phyloP scores from a whole-genome alignment of 2,113 vertebrate genomes.

The Suricata suricatta region DNA sequence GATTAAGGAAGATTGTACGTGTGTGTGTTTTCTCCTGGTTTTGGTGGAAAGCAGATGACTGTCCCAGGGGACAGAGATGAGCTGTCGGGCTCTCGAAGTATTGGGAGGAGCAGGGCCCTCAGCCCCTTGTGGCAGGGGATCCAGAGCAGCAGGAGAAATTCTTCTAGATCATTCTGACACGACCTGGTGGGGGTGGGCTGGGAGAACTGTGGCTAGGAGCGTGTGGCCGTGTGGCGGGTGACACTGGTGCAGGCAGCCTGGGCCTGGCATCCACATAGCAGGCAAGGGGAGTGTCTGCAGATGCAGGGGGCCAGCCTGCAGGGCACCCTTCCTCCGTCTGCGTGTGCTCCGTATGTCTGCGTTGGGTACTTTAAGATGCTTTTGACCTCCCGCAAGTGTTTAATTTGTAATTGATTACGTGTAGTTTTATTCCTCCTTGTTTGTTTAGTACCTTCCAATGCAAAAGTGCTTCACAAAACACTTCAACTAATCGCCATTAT shows the following conservation, averaged over 20 bases:
- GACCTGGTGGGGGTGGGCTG: slow-evolving; percentile 40
- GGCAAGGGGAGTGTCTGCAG: not conserved
- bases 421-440: not conserved
- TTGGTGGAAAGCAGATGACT: slow-evolving; percentile 75
- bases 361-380: not conserved
- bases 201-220: not conserved
- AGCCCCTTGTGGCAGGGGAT: slow-evolving; percentile 58
- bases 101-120: slow-evolving; percentile 70
- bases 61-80: slow-evolving; percentile 69
- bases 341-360: not conserved
- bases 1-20: not conserved
- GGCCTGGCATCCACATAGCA: not conserved
- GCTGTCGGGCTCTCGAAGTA: slow-evolving; percentile 69
- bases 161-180: slow-evolving; percentile 57
- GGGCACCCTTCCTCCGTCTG: no score
- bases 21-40: slow-evolving; percentile 57
- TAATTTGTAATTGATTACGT: not conserved
- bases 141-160: slow-evolving; percentile 59
- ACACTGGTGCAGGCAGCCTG: not conserved
- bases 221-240: slow-evolving; percentile 9
- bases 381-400: not conserved
- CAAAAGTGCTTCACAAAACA: not conserved
- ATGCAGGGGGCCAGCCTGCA: fast-evolving
- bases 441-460: not conserved
- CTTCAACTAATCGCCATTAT: not conserved